A percentile compares a stretch with the other conserved stretches of the same genome.
phyloP scores from a whole-genome alignment of 2,113 vertebrate genomes.

The Pavo muticus region DNA sequence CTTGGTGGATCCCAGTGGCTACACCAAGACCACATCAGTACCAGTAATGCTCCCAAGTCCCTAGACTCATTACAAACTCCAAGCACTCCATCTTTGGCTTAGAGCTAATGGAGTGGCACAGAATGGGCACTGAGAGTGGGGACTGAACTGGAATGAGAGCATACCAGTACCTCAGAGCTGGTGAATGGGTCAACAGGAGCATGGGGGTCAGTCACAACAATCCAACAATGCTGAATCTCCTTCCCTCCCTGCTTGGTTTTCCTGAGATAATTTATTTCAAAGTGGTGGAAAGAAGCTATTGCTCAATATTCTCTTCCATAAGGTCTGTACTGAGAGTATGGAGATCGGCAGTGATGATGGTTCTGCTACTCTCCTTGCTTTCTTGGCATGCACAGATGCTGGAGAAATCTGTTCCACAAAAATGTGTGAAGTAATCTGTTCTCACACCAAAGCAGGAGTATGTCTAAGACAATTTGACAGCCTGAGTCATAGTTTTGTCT shows the following conservation, averaged over 20 bases:
- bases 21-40: not conserved
- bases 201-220: not conserved
- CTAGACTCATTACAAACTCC: not conserved
- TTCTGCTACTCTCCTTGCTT: constrained; percentile 7
- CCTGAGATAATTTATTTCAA: not conserved
- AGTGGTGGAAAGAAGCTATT: not conserved
- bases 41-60: not conserved
- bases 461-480: not conserved
- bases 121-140: rapidly evolving
- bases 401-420: constrained; percentile 13
- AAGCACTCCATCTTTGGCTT: not conserved
- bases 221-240: not conserved
- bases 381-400: not conserved
- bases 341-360: not conserved
- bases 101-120: not conserved
- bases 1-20: not conserved
- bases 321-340: not conserved
- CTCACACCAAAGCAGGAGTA: not conserved
- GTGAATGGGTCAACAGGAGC: not conserved
- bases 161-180: not conserved
- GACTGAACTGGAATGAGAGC: not conserved
- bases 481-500: not conserved
- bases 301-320: not conserved
- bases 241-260: not conserved
- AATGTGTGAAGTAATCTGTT: constrained; percentile 7